Percentiles rank a stretch among this genome's conserved stretches.
phyloP scores from a whole-genome alignment of 2,797 vertebrate genomes.

The Bradypus variegatus region DNA sequence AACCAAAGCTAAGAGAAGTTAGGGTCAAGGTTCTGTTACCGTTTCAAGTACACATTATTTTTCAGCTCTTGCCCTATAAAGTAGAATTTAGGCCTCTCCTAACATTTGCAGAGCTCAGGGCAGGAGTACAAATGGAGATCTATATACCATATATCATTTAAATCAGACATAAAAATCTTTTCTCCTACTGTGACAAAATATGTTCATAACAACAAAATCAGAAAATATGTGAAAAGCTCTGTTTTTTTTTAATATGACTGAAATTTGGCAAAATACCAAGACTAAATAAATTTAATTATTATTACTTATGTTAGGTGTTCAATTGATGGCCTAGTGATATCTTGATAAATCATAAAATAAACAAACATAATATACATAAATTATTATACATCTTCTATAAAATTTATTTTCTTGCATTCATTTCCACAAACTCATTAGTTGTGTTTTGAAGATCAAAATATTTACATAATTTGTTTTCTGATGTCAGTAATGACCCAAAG shows the following conservation, averaged over 20 bases:
- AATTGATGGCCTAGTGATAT: not conserved
- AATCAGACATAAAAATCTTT: not conserved
- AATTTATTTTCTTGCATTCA: not conserved
- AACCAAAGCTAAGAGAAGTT: not conserved
- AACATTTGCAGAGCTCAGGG: not conserved
- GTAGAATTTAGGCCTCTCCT: not conserved
- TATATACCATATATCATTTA: not conserved
- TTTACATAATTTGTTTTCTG: not conserved
- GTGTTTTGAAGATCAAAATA: conserved; percentile 18
- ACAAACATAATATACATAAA: not conserved
- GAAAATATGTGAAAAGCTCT: conserved; percentile 7
- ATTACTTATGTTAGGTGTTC: not conserved
- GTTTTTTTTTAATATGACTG: not conserved
- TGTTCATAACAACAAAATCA: conserved; percentile 9
- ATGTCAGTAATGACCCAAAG: not conserved
- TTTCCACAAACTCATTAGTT: not conserved
- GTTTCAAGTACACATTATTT: not conserved
- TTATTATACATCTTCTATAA: conserved; percentile 11
- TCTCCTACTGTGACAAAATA: not conserved
- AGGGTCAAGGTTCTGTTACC: not conserved
- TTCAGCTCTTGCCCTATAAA: not conserved
- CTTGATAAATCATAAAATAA: not conserved
- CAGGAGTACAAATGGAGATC: not conserved
- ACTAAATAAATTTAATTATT: conserved; percentile 34
- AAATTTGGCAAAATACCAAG: conserved; percentile 22